Percentiles rank a stretch among this genome's conserved stretches.
Evolutionary conservation across 2,888 invertebrate genomes (phyloP).

Genomic region (Euproctis similis): DNA sequence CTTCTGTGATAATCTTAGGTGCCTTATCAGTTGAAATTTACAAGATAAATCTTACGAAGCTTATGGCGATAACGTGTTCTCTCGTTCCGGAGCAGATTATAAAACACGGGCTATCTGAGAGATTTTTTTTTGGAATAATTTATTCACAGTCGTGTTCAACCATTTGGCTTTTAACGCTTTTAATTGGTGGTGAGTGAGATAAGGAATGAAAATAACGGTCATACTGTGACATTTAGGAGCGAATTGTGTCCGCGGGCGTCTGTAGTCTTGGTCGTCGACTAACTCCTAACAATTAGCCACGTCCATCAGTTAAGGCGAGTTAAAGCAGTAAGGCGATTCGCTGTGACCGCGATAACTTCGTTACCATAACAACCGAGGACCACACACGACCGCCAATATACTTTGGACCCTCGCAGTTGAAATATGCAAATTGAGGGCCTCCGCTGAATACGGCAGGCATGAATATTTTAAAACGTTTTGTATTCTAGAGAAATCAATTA

Average conservation of each 20-base stretch:
- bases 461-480: constrained; percentile 51
- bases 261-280: constrained; percentile 24
- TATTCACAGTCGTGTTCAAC: constrained; percentile 17
- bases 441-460: constrained; percentile 38
- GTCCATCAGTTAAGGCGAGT: constrained; percentile 58
- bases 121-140: constrained; percentile 24
- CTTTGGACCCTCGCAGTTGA: constrained; percentile 33
- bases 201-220: constrained; percentile 40
- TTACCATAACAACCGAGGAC: constrained; percentile 62
- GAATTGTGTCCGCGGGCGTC: constrained; percentile 34
- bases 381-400: constrained; percentile 61
- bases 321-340: constrained; percentile 28
- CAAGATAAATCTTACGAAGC: constrained; percentile 16
- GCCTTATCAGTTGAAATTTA: constrained; percentile 14
- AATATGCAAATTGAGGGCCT: constrained; percentile 54
- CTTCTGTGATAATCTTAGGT: constrained; percentile 8
- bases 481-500: constrained; percentile 49
- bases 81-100: constrained; percentile 5
- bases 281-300: constrained; percentile 56
- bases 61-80: constrained; percentile 10
- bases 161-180: constrained; percentile 24
- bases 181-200: constrained; percentile 40
- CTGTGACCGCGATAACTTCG: constrained; percentile 32
- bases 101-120: too few relatives aligned
- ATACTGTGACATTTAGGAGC: constrained; percentile 51